These are phyloP conservation scores for Pachliopta kotzebuea DNA, from an alignment of 2,888 invertebrate genomes.

Conservation along the genomic window DNA sequence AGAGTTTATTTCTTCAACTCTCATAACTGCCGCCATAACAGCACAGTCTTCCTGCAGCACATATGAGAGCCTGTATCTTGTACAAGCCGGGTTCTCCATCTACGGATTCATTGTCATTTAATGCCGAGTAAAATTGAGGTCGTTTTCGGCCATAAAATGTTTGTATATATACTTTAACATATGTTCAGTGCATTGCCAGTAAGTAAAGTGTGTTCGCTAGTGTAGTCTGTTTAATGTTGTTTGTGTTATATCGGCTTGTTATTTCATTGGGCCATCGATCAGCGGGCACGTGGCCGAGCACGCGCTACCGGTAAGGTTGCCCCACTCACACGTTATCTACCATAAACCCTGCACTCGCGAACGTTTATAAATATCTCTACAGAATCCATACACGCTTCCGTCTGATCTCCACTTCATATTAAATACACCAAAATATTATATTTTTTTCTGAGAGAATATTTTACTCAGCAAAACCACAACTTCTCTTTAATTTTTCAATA, in stretches of 20 bases:
- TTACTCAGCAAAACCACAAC: no score
- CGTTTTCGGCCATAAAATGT: no score
- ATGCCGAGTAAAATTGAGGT: no score
- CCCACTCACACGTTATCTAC: background rate
- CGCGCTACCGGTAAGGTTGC: constrained; percentile 10
- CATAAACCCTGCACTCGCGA: background rate
- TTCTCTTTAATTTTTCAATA: no score
- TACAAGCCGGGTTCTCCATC: no score
- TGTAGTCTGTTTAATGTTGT: background rate
- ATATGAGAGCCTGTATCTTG: no score
- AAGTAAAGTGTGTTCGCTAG: background rate
- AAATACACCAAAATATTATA: background rate
- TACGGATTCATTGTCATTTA: no score
- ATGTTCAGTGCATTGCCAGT: constrained; percentile 3
- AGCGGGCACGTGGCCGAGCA: constrained; percentile 12
- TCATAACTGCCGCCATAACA: no score
- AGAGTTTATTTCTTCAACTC: no score
- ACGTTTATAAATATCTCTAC: background rate
- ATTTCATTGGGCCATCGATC: constrained; percentile 3
- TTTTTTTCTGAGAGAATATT: no score
- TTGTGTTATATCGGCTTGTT: background rate
- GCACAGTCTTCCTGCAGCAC: no score
- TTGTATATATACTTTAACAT: background rate
- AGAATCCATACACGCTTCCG: constrained; percentile 1
- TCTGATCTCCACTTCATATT: background rate